Conservation (phyloP, 2,888 invertebrate species). For the Apotomis turbidana region DNA sequence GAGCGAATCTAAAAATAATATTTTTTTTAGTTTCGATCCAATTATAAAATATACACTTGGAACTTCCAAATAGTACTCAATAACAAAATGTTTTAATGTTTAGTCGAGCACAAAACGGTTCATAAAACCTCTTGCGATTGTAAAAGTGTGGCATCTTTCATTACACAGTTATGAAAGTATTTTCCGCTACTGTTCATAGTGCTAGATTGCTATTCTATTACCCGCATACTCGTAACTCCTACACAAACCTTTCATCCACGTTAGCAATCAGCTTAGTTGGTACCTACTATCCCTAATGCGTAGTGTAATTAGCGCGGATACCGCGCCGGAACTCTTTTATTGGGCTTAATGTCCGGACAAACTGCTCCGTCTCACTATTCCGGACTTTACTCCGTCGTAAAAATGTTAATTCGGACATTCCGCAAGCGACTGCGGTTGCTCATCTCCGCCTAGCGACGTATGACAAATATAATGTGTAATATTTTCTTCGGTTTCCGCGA, state of each 20-base stretch:
- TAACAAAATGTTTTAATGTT: too few species aligned
- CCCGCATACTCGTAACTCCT: background rate
- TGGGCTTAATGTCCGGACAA: conserved; percentile 61
- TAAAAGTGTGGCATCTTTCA: too few species aligned
- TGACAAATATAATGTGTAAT: conserved; percentile 12
- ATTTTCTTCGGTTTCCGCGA: too few species aligned
- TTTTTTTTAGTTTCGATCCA: too few species aligned
- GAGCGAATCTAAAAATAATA: too few species aligned
- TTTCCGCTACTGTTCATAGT: background rate
- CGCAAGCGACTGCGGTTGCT: conserved; percentile 2
- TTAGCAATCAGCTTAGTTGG: background rate
- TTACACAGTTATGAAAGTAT: too few species aligned
- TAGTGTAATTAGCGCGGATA: conserved; percentile 67
- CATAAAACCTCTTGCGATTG: too few species aligned
- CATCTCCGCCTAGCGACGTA: conserved; percentile 15
- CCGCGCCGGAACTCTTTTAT: conserved; percentile 67
- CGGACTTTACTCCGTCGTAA: conserved; percentile 44
- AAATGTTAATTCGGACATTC: conserved; percentile 42
- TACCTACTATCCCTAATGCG: conserved; percentile 60
- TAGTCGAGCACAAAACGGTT: too few species aligned
- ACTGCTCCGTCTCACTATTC: conserved; percentile 39
- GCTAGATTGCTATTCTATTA: background rate
- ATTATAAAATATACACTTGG: too few species aligned
- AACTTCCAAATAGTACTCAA: too few species aligned
- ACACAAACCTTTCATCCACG: background rate